Evolutionary conservation across 2,888 invertebrate genomes (phyloP).

Genomic region (Eubasilissa splendida): DNA sequence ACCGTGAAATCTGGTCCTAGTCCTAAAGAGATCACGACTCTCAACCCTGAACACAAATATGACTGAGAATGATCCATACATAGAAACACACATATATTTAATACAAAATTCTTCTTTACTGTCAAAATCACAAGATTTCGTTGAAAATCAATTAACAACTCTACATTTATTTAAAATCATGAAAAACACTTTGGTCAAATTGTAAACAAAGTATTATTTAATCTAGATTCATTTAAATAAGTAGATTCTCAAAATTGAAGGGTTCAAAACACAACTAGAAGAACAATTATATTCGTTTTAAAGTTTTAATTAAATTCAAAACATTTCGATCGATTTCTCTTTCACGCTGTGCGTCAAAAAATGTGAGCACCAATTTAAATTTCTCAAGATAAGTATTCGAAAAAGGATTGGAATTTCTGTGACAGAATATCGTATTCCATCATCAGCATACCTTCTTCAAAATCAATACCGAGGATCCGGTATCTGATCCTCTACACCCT

Average conservation of each 20-base stretch:
- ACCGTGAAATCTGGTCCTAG: too few species aligned
- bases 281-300: conserved; percentile 21
- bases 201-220: neutral
- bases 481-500: conserved; percentile 34
- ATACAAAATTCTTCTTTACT: too few species aligned
- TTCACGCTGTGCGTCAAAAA: neutral
- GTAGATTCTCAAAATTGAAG: conserved; percentile 5
- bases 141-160: too few species aligned
- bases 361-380: conserved; percentile 3
- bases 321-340: neutral
- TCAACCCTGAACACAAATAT: too few species aligned
- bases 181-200: neutral
- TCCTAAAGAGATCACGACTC: too few species aligned
- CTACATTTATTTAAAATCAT: too few species aligned
- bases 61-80: too few species aligned
- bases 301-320: conserved; percentile 17
- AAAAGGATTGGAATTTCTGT: conserved; percentile 46
- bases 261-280: conserved; percentile 18
- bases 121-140: too few species aligned
- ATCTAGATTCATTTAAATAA: neutral
- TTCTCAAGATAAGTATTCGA: neutral
- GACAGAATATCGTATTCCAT: conserved; percentile 50
- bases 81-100: too few species aligned
- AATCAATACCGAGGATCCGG: conserved; percentile 57
- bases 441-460: conserved; percentile 53